Percentiles rank a stretch among this genome's conserved stretches.
Evolutionary conservation across 2,113 vertebrate species (phyloP).

Genomic region (Sciurus niger): DNA sequence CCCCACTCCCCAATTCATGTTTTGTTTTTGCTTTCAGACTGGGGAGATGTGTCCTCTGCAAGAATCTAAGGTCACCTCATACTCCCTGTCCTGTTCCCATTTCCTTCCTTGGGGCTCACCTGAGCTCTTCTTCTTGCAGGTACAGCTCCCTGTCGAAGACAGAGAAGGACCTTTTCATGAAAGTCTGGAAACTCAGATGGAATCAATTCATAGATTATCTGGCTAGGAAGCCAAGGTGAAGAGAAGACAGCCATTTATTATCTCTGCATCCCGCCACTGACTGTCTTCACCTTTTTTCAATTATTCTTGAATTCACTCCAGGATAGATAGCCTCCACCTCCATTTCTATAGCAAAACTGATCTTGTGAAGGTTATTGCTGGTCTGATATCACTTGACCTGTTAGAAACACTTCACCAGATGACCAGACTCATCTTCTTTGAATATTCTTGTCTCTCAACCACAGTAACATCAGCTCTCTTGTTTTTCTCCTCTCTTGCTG

Average conservation of each 20-base stretch:
- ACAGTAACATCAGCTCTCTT: not conserved
- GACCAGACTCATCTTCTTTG: not conserved
- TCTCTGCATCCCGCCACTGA: not conserved
- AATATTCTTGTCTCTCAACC: not conserved
- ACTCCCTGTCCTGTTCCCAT: not conserved
- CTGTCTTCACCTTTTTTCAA: not conserved
- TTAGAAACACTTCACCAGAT: not conserved
- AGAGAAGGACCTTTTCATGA: constrained; percentile 86
- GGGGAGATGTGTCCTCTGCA: not conserved
- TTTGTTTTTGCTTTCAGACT: not conserved
- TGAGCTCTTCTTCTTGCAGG: constrained; percentile 84
- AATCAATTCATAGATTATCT: constrained; percentile 91
- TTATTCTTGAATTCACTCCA: not conserved
- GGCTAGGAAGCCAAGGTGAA: not conserved
- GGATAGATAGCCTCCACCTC: not conserved
- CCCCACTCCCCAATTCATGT: not conserved
- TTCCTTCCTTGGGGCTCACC: constrained; percentile 56
- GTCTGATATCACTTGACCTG: too few species aligned
- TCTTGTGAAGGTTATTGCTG: not conserved
- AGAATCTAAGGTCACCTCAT: not conserved
- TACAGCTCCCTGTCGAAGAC: constrained; percentile 90
- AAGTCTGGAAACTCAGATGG: constrained; percentile 92
- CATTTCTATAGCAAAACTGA: not conserved
- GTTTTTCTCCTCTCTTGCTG: not conserved
- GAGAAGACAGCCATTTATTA: not conserved